Evolutionary conservation across 2,888 invertebrate genomes (phyloP).

Genomic region (Prosopocoilus inquinatus): DNA sequence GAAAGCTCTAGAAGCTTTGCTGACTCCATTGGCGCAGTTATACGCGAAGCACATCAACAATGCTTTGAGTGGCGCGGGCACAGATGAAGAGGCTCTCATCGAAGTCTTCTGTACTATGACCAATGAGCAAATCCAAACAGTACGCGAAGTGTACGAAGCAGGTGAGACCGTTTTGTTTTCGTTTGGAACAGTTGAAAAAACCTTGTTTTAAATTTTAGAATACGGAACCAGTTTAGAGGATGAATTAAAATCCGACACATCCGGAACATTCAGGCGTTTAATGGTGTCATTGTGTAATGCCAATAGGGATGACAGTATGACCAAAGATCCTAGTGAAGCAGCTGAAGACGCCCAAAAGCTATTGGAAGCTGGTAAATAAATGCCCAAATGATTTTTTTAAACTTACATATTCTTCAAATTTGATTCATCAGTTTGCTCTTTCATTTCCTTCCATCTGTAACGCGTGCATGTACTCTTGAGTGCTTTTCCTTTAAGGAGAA

Average conservation of each 20-base stretch:
- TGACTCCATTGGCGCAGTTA: slow-evolving; percentile 69
- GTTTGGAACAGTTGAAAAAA: slow-evolving; percentile 61
- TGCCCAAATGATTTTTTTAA: too few species aligned
- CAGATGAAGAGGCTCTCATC: slow-evolving; percentile 82
- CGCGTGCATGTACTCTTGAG: not conserved
- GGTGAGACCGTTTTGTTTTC: slow-evolving; percentile 56
- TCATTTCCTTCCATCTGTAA: not conserved
- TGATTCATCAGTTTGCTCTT: not conserved
- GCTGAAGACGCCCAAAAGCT: slow-evolving; percentile 79
- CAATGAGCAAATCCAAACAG: slow-evolving; percentile 78
- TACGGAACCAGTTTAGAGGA: slow-evolving; percentile 73
- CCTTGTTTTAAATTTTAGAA: slow-evolving; percentile 67
- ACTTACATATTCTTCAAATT: too few species aligned
- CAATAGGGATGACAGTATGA: slow-evolving; percentile 76
- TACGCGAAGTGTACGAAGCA: slow-evolving; percentile 73
- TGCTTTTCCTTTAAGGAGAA: slow-evolving; percentile 47
- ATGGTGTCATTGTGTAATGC: slow-evolving; percentile 84
- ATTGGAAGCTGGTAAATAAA: slow-evolving; percentile 65
- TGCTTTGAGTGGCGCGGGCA: slow-evolving; percentile 90
- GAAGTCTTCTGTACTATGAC: slow-evolving; percentile 86
- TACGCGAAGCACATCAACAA: slow-evolving; percentile 78
- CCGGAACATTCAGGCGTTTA: slow-evolving; percentile 86
- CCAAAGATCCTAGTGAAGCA: slow-evolving; percentile 69
- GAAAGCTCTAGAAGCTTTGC: slow-evolving; percentile 70
- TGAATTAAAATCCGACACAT: slow-evolving; percentile 83